Evolutionary conservation across 2,797 vertebrate genomes (phyloP).

Genomic region (Syngnathus acus): DNA sequence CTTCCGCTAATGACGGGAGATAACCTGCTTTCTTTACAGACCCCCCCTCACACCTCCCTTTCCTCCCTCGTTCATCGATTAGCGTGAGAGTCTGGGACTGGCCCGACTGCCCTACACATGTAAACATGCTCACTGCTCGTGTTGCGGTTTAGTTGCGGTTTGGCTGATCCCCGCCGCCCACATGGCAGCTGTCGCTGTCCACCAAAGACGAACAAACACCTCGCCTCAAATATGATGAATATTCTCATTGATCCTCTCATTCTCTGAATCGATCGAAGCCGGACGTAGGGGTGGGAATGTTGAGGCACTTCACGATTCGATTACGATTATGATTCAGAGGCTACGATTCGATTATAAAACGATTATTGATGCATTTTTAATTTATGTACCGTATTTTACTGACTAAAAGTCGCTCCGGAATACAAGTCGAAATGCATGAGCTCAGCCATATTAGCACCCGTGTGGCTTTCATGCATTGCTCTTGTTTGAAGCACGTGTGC

Average conservation of each 20-base stretch:
- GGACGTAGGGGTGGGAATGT: no score
- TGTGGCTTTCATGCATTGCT: no score
- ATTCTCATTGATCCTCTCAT: background rate
- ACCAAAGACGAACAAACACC: background rate
- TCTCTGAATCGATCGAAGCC: no score
- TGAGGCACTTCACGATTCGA: no score
- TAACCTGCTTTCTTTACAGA: slow-evolving; percentile 80
- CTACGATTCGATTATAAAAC: no score
- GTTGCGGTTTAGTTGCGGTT: slow-evolving; percentile 61
- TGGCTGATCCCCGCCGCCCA: slow-evolving; percentile 14
- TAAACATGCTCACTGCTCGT: slow-evolving; percentile 65
- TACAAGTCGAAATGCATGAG: no score
- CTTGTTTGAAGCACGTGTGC: no score
- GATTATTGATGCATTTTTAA: no score
- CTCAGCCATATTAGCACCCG: no score
- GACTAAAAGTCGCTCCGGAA: no score
- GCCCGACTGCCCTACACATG: slow-evolving; percentile 68
- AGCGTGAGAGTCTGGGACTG: slow-evolving; percentile 69
- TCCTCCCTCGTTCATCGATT: slow-evolving; percentile 70
- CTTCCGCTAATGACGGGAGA: slow-evolving; percentile 73
- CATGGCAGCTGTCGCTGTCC: background rate
- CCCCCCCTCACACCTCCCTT: slow-evolving; percentile 52
- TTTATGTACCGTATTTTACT: no score
- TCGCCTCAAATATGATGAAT: background rate
- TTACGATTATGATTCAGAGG: no score